Evolutionary conservation across 2,113 vertebrate genomes (phyloP), one percentile per base, ranked within the genome.

Genomic region (Platichthys flesus): DNA sequence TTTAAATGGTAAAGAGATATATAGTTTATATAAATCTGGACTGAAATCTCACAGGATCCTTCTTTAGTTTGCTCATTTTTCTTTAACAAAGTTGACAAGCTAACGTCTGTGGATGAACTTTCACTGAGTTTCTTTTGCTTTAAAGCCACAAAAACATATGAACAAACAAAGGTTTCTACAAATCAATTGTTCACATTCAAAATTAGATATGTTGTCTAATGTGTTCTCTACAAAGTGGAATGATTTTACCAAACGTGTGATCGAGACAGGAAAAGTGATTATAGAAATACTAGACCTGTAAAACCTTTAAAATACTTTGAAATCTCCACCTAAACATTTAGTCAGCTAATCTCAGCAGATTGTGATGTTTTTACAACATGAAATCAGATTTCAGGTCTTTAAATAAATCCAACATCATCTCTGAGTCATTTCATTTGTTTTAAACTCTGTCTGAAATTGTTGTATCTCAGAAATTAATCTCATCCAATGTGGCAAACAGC

Each of bases 101-200:
- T 15, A 37, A 54, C 4, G 37, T 40, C 3, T 59, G 14, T 31
- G 13, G 16, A 31, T 57, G 1, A 40, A 59, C 1, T 64, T 58
- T 71, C 21, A 66, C 42, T 57, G 37, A 67, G n/a, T 61, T 67
- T 56, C 9, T 49, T 79, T n/a, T 49, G 35, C 59, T 76, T 58
- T 20, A 67, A 54, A 63, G 24, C 1, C 15, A 67, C 15, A 84
- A 65, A 84, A 66, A 37, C 6, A 37, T n/a, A 9, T 42, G 2
- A 60, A 67, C 18, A 58, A 62, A 10, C n/a, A 63, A 54, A 26
- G 2, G 15, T 45, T 61, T 66, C 3, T 66, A 51, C 26, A 67
- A 63, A 75, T 47, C 2, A 51, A 40, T 21, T 62, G 8, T 31
- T 65, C 2, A 47, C 2, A 8, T 55, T 5, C 16, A 4, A 26